A percentile compares a stretch with the other conserved stretches of the same genome.
These are phyloP conservation scores for Mystacornis crossleyi DNA, from an alignment of 2,113 vertebrate species.

Conservation along the genomic window DNA sequence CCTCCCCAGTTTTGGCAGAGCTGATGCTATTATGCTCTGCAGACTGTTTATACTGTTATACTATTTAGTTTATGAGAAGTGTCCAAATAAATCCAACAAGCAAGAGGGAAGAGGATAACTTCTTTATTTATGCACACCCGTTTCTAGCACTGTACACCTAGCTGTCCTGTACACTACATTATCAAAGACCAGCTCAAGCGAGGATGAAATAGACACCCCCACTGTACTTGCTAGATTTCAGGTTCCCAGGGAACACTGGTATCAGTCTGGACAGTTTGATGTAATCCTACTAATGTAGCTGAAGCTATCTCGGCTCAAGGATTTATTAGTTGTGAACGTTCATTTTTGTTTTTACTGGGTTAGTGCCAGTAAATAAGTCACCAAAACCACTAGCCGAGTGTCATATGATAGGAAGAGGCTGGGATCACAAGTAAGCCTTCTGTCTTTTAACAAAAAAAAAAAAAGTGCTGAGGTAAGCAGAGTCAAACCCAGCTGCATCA, in stretches of 20 bases:
- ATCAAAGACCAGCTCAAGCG: background rate
- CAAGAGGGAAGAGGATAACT: background rate
- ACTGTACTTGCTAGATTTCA: constrained; percentile 12
- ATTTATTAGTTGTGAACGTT: constrained; percentile 81
- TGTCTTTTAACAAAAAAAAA: constrained; percentile 73
- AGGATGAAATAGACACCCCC: background rate
- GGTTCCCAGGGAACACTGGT: constrained; percentile 13
- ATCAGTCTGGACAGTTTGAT: constrained; percentile 64
- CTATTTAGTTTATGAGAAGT: background rate
- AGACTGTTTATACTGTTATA: background rate
- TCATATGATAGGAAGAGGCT: constrained; percentile 84
- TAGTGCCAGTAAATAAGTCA: constrained; percentile 82
- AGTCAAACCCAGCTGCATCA: constrained; percentile 83
- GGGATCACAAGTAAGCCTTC: constrained; percentile 81
- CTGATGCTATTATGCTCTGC: background rate
- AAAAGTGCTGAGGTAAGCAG: constrained; percentile 80
- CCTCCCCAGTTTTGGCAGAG: background rate
- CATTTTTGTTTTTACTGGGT: constrained; percentile 81
- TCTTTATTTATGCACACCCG: background rate
- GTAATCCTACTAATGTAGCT: constrained; percentile 59
- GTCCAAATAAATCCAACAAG: background rate
- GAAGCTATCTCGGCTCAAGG: constrained; percentile 65
- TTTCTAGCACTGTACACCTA: background rate
- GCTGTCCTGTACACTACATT: background rate
- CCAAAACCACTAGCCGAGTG: constrained; percentile 78